A percentile compares a stretch with the other conserved stretches of the same genome.
phyloP scores from a whole-genome alignment of 1,140 invertebrate genomes.

The Atopsyche davidsoni region DNA sequence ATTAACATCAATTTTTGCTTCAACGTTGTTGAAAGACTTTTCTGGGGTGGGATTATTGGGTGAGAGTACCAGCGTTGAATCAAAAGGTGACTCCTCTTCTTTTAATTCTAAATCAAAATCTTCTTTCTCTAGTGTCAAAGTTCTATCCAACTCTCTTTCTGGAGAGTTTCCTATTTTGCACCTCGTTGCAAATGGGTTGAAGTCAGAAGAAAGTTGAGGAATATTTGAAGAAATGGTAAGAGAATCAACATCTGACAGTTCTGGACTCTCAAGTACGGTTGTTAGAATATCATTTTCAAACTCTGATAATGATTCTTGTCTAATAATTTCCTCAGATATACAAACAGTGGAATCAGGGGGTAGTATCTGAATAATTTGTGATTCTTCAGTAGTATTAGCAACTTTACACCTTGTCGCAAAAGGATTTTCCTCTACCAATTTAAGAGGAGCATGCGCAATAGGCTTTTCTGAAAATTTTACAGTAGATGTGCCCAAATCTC shows the following conservation, averaged over 20 bases:
- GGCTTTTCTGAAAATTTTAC: too few species aligned
- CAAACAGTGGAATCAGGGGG: neutral
- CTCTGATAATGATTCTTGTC: neutral
- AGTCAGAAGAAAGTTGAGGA: constrained; percentile 5
- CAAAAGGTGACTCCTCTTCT: too few species aligned
- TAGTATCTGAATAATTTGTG: neutral
- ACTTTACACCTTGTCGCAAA: too few species aligned
- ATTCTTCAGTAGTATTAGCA: neutral
- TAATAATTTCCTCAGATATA: neutral
- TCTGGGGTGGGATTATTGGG: too few species aligned
- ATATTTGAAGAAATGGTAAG: constrained; percentile 10
- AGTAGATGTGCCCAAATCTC: neutral
- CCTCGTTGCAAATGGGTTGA: constrained; percentile 18
- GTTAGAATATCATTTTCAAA: constrained; percentile 10
- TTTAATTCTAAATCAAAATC: too few species aligned
- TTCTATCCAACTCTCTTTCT: constrained; percentile 9
- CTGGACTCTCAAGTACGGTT: constrained; percentile 8
- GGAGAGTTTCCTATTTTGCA: constrained; percentile 16
- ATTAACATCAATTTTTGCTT: too few species aligned
- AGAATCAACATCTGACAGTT: constrained; percentile 11
- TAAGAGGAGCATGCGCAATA: too few species aligned
- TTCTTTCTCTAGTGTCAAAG: too few species aligned
- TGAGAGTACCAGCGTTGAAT: too few species aligned
- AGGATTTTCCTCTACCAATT: too few species aligned
- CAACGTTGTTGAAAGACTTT: too few species aligned